phyloP scores from a whole-genome alignment of 2,888 invertebrate genomes.

The Crematogaster levior region DNA sequence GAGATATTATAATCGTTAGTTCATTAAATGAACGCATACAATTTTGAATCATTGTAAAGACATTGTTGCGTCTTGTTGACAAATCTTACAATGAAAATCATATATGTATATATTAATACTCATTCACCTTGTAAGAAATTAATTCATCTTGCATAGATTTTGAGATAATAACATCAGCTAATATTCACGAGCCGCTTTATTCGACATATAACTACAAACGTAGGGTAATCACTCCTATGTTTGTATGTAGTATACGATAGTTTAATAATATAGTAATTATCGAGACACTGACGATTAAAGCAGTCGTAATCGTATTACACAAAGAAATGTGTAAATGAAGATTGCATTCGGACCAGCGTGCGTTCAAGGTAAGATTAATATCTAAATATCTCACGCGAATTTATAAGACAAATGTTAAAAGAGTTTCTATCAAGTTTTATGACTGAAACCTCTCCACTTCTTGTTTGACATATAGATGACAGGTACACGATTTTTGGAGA shows the following conservation, averaged over 20 bases:
- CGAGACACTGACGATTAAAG: constrained; percentile 38
- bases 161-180: constrained; percentile 23
- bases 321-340: constrained; percentile 40
- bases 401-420: constrained; percentile 61
- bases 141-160: constrained; percentile 32
- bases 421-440: constrained; percentile 66
- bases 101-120: constrained; percentile 38
- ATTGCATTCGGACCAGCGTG: constrained; percentile 47
- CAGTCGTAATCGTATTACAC: constrained; percentile 27
- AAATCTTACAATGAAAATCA: constrained; percentile 45
- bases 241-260: constrained; percentile 62
- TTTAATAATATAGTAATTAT: constrained; percentile 36
- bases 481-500: neutral
- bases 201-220: constrained; percentile 50
- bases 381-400: constrained; percentile 33
- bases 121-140: constrained; percentile 49
- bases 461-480: neutral
- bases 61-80: constrained; percentile 54
- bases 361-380: constrained; percentile 3
- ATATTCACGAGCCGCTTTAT: constrained; percentile 36
- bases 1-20: constrained; percentile 53
- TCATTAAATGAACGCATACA: constrained; percentile 56
- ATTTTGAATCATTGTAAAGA: constrained; percentile 60
- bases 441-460: constrained; percentile 13
- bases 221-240: constrained; percentile 53